Percentiles rank a stretch among this genome's conserved stretches.
Conservation (phyloP, 2,113 vertebrate genomes). For the Erinaceus europaeus region DNA sequence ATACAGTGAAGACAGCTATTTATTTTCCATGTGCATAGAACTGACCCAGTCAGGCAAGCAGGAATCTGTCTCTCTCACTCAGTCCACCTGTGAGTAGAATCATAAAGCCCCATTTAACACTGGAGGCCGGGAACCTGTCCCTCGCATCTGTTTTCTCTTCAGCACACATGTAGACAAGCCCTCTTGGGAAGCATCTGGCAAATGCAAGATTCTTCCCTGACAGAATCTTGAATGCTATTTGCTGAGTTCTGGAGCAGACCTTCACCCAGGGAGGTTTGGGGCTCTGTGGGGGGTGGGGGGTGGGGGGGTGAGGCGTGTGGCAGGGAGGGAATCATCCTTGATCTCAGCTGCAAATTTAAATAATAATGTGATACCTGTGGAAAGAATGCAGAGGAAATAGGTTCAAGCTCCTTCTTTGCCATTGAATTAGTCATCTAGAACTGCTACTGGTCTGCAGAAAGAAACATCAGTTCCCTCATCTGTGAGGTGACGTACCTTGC, state of each 20-base stretch:
- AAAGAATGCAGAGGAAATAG: background rate
- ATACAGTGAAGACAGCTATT: background rate
- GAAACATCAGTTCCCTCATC: background rate
- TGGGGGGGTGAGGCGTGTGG: no score
- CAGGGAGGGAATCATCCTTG: background rate
- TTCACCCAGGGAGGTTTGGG: background rate
- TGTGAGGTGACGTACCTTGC: background rate
- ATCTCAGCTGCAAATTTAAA: background rate
- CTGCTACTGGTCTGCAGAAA: background rate
- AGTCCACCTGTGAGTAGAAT: background rate
- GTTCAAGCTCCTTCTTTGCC: background rate
- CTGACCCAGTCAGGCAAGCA: background rate
- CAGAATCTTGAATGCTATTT: background rate
- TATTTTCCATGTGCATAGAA: background rate
- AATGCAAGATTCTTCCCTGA: background rate
- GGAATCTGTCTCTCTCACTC: background rate
- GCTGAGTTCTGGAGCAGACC: background rate
- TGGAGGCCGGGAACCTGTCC: background rate
- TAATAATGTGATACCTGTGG: background rate
- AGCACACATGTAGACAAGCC: background rate
- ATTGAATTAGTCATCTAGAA: background rate
- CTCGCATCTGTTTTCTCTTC: constrained; percentile 32
- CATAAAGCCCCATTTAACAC: background rate
- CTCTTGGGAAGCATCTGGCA: background rate
- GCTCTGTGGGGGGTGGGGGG: background rate